Evolutionary conservation across 1,140 invertebrate genomes (phyloP), one percentile per base, ranked within the genome.

Genomic region (Trissolcus basalis): DNA sequence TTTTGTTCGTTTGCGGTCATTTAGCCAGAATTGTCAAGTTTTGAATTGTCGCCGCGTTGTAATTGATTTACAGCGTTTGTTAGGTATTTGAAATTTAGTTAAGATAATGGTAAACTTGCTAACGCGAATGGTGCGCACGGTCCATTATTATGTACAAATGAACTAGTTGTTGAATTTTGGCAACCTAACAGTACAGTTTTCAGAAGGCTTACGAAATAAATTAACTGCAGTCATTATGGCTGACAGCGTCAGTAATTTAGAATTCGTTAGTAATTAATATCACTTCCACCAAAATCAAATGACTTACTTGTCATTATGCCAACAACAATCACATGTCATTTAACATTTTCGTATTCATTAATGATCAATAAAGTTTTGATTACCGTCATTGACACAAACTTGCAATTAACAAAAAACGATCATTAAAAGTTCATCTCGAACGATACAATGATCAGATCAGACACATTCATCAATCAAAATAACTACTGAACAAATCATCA

Each of bases 121-220:
- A 61, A 45, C 32, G 44, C 3, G 33, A 53, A 61, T 44, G 11
- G n/a, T 45, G 35, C 43, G 7, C 13, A 45, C 0, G n/a, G 12
- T 19, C 16, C 16, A 60, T 60, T 61, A 54, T 47, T 15, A 39
- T 3, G 43, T 47, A 47, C 47, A 54, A 65, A 65, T 65, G 51
- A 55, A 65, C 61, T 39, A 67, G 51, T 67, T 67, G 63, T 54
- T 65, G 61, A 65, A 35, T 67, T 67, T 56, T 67, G 63, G 63
- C 63, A 67, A 50, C 33, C 43, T 43, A 56, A 67, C 63, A 56
- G 9, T 12, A 43, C 53, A 43, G 12, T 56, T 43, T 67, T 67
- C 8, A 14, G 33, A 67, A 56, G 53, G 35, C 45, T 56, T 43
- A 43, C 47, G 35, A 55, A 56, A 56, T 67, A n/a, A 27, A 67